Evolutionary conservation across 2,113 vertebrate genomes (phyloP), one percentile per base, ranked within the genome.

Genomic region (Tympanuchus pallidicinctus): DNA sequence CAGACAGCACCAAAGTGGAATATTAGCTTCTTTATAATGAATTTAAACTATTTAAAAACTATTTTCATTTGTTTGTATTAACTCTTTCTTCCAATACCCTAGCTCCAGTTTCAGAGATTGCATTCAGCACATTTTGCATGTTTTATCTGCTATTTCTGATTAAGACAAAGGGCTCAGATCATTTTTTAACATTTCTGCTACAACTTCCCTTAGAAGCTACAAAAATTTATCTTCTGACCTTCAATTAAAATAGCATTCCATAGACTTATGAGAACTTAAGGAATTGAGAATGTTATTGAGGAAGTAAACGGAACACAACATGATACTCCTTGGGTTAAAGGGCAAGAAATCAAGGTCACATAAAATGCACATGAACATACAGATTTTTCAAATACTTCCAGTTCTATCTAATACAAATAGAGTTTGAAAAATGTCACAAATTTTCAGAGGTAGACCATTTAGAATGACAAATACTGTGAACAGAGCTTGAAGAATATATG

Each of bases 221-320:
- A 82, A 7, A 83, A 83, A 45, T 40, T 27, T 48, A 36, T 54
- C 0, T 2, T 42, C 82, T 75, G 40, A 54, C 89, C 32, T 32
- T 66, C 70, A 92, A 45, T 50, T 84, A 90, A 73, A 77, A 45
- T 17, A 82, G 14, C 36, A 76, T 76, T 70, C 27, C 63, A 87
- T 10, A 28, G 2, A 8, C 45, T 54, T 21, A 76, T 36, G 10
- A 88, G 43, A 66, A 61, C 30, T 4, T 57, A 30, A 84, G 40
- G 54, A 60, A 7, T 8, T 79, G 48, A 85, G 54, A 79, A 66
- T 17, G 81, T 14, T 18, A 60, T 5, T 61, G 70, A 59, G 57
- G 13, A 60, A 81, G 17, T 64, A 75, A 88, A 82, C 32, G 17
- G 36, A 88, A 82, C 17, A 42, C 40, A 88, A 28, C 8, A 18